Base-by-base conservation (phyloP, 2,888 invertebrate species). In the Heliconius charithonia region DNA sequence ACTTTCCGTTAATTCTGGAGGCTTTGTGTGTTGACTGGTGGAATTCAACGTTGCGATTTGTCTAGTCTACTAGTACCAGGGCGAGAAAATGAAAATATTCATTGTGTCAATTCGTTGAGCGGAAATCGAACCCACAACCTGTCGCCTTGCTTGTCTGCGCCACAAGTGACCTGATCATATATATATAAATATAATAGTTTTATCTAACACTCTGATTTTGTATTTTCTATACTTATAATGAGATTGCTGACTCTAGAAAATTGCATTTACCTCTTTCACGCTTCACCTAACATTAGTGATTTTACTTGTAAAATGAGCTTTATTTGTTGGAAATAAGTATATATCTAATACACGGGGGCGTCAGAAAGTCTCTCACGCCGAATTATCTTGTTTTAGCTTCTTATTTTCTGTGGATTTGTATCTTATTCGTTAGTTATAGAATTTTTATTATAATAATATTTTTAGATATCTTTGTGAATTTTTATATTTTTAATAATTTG, bases 191-290 rank as follows among this genome's bases (percentile, higher is more conserved):
- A 22, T n/a, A 22, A 56, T 56, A 56, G 56, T 22, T 56, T 56
- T 56, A 22, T 56, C 56, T 56, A 22, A 10, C 16, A 51, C 13
- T 37, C 13, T 37, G 41, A 69, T 69, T 25, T 2, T 69, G 7
- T 69, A 69, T 41, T 7, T 6, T 41, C 4, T 69, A 25, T 32
- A 9, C 32, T 41, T 6, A 41, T 7, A 41, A 69, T 25, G 25
- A 41, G 41, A 69, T 41, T 16, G 67, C 13, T 25, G 13, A 67
- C 4, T 16, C 16, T 69, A 25, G 25, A 25, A 69, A 69, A 69
- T 69, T 69, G 25, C 41, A 69, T 69, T 69, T 69, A 69, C 67
- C 67, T 41, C 41, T 69, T 69, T 41, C 67, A 41, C 37, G 37
- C 67, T 67, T 41, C 37, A 69, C 25, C 41, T 41, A 41, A 69